A percentile compares a stretch with the other conserved stretches of the same genome.
phyloP scores from a whole-genome alignment of 2,797 vertebrate species.

The Leptoclinus maculatus region DNA sequence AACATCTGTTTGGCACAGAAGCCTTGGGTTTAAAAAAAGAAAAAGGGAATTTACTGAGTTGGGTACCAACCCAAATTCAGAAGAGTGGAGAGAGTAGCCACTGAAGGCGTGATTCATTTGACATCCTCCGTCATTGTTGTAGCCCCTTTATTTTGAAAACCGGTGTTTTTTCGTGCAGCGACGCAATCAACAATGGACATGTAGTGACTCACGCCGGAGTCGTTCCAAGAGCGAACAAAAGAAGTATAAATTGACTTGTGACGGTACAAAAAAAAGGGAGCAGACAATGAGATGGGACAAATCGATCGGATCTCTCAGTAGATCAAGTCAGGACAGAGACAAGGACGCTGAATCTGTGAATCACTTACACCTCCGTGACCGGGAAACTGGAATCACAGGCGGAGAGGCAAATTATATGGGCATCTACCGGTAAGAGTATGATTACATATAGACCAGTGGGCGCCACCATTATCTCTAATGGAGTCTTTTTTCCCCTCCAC shows the following conservation, averaged over 20 bases:
- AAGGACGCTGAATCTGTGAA: slow-evolving; percentile 35
- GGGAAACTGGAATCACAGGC: slow-evolving; percentile 37
- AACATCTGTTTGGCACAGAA: slow-evolving; percentile 25
- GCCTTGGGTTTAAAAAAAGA: slow-evolving; percentile 4
- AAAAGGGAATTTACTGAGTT: background rate
- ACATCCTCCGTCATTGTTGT: slow-evolving; percentile 58
- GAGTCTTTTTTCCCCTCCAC: slow-evolving; percentile 4
- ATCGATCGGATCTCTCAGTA: slow-evolving; percentile 62
- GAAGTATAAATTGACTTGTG: slow-evolving; percentile 62
- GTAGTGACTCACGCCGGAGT: slow-evolving; percentile 72
- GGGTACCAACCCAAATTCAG: slow-evolving; percentile 37
- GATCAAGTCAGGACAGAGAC: slow-evolving; percentile 51
- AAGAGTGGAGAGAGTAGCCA: slow-evolving; percentile 49
- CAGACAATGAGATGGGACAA: slow-evolving; percentile 61
- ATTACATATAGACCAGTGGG: slow-evolving; percentile 52
- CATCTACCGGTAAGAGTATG: slow-evolving; percentile 18
- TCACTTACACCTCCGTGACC: slow-evolving; percentile 26
- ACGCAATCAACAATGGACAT: slow-evolving; percentile 69
- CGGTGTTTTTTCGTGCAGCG: slow-evolving; percentile 62
- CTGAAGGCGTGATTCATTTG: slow-evolving; percentile 67
- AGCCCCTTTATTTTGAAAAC: slow-evolving; percentile 43
- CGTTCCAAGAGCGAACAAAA: slow-evolving; percentile 68
- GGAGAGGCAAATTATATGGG: slow-evolving; percentile 37
- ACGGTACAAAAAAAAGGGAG: slow-evolving; percentile 51
- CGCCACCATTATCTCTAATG: slow-evolving; percentile 39